Percentiles rank a stretch among this genome's conserved stretches.
phyloP scores from a whole-genome alignment of 2,113 vertebrate genomes.

The Dipodomys merriami region DNA sequence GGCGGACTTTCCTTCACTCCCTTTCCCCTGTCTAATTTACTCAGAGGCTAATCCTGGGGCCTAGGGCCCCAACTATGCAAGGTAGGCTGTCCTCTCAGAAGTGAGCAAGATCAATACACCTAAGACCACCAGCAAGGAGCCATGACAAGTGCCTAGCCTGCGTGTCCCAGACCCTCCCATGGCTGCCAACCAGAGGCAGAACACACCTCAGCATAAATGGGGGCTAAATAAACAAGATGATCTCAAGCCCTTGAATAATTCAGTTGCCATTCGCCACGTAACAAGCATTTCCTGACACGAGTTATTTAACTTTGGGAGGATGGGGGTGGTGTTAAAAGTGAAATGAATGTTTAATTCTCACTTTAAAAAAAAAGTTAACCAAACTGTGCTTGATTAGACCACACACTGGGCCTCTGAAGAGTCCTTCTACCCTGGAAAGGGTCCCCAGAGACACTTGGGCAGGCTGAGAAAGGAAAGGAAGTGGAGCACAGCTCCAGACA shows the following conservation, averaged over 20 bases:
- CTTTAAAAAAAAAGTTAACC: background rate
- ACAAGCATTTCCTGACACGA: background rate
- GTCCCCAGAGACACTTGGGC: background rate
- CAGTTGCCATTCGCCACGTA: background rate
- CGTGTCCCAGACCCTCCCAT: no score
- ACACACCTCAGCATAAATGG: background rate
- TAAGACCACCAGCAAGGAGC: background rate
- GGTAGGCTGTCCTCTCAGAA: background rate
- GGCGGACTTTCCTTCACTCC: background rate
- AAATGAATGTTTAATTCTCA: constrained; percentile 47
- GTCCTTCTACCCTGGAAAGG: background rate
- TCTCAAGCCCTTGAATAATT: background rate
- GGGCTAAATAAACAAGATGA: background rate
- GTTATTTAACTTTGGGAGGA: constrained; percentile 10
- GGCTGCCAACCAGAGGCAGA: background rate
- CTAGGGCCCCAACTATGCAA: background rate
- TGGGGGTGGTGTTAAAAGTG: no score
- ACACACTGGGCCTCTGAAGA: background rate
- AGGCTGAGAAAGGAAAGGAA: background rate
- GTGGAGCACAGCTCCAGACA: background rate
- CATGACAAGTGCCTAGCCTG: background rate
- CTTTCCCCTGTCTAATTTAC: background rate
- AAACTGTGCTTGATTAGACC: background rate
- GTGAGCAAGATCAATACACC: background rate
- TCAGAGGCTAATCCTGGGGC: background rate